phyloP scores from a whole-genome alignment of 2,797 vertebrate species.

The Ara ararauna region DNA sequence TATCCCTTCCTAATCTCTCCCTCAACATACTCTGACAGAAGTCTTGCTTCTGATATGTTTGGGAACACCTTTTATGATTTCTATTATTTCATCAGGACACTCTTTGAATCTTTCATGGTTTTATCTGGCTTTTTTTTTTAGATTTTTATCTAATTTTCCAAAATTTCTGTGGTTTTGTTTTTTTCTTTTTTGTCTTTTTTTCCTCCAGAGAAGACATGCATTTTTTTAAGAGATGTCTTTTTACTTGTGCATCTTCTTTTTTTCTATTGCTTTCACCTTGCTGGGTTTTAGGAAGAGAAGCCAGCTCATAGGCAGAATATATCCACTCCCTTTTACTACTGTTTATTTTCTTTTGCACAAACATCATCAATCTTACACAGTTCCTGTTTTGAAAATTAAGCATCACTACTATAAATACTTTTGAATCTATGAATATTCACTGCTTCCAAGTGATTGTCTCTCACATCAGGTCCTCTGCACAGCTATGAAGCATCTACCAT shows the following conservation, averaged over 20 bases:
- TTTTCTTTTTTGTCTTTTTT: background rate
- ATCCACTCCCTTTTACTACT: background rate
- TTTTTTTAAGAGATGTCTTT: background rate
- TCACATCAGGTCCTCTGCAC: background rate
- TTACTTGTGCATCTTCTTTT: background rate
- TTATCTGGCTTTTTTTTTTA: background rate
- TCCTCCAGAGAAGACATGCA: background rate
- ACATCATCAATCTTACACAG: background rate
- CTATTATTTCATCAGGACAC: background rate
- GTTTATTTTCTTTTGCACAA: background rate
- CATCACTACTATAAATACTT: background rate
- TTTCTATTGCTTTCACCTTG: background rate
- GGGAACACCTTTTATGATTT: background rate
- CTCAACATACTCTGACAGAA: background rate
- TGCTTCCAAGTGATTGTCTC: background rate
- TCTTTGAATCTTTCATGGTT: background rate
- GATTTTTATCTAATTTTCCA: background rate
- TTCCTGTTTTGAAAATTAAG: background rate
- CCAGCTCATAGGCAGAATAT: background rate
- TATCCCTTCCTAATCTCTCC: background rate
- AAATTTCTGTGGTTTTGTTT: background rate
- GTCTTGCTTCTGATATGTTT: background rate
- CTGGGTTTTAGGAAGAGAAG: background rate
- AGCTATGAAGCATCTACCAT: background rate
- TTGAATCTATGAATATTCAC: fast-evolving